Percentiles rank a stretch among this genome's conserved stretches.
These are phyloP conservation scores for Proctacanthus coquilletti DNA, from an alignment of 1,140 invertebrate genomes.

Conservation along the genomic window DNA sequence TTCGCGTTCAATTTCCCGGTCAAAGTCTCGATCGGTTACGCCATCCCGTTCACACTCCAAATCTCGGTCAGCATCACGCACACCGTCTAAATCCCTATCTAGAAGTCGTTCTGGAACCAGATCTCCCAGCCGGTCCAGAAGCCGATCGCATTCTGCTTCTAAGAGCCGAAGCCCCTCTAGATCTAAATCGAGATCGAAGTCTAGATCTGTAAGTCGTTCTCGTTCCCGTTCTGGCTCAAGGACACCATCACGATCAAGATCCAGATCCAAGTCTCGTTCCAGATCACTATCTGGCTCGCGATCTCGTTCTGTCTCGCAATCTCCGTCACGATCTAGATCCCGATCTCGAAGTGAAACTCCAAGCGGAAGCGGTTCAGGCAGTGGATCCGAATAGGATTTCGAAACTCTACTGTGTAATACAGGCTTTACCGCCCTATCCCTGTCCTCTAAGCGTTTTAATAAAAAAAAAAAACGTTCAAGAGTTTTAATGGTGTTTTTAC, in stretches of 20 bases:
- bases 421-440: too few species aligned
- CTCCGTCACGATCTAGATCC: conserved; percentile 26
- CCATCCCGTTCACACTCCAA: conserved; percentile 23
- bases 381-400: conserved; percentile 20
- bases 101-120: conserved; percentile 29
- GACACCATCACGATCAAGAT: conserved; percentile 27
- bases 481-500: too few species aligned
- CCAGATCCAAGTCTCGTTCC: conserved; percentile 22
- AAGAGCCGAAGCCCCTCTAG: conserved; percentile 12
- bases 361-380: conserved; percentile 17
- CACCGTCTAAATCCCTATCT: conserved; percentile 28
- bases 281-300: conserved; percentile 29
- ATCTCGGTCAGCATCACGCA: conserved; percentile 21
- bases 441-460: too few species aligned
- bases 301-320: conserved; percentile 29
- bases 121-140: conserved; percentile 26
- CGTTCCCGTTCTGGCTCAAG: conserved; percentile 16
- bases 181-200: too few species aligned
- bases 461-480: too few species aligned
- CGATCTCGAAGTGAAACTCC: conserved; percentile 19
- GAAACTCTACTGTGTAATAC: too few species aligned
- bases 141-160: conserved; percentile 17
- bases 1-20: conserved; percentile 12
- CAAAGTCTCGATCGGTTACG: conserved; percentile 15
- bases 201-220: conserved; percentile 12